phyloP scores from a whole-genome alignment of 2,113 vertebrate genomes.

The Mobula hypostoma region DNA sequence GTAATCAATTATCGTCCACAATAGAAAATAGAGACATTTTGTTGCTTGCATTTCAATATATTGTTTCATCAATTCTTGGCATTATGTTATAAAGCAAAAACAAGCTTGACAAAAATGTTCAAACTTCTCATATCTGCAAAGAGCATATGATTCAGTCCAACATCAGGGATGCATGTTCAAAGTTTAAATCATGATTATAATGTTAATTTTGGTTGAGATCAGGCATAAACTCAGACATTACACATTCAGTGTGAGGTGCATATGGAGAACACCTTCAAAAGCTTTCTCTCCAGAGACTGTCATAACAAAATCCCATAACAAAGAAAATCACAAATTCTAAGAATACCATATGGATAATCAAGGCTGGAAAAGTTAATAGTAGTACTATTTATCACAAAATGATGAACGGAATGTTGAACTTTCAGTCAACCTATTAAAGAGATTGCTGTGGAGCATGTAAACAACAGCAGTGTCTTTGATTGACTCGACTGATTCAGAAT shows the following conservation, averaged over 20 bases:
- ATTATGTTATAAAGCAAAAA: background rate
- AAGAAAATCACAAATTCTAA: background rate
- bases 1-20: constrained; percentile 22
- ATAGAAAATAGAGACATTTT: background rate
- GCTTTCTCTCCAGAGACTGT: background rate
- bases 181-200: background rate
- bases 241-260: background rate
- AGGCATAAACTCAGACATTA: background rate
- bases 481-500: background rate
- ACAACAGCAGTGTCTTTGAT: background rate
- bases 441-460: background rate
- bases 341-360: background rate
- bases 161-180: background rate
- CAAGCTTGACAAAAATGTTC: background rate
- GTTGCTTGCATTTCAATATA: background rate
- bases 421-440: background rate
- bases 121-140: background rate
- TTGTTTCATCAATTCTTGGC: background rate
- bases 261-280: background rate
- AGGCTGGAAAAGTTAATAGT: background rate
- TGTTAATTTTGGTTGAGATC: background rate
- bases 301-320: background rate
- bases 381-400: background rate
- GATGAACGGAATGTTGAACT: background rate
- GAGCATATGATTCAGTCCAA: background rate